Conservation (phyloP, 1,140 invertebrate species). For the Drosophila virilis region DNA sequence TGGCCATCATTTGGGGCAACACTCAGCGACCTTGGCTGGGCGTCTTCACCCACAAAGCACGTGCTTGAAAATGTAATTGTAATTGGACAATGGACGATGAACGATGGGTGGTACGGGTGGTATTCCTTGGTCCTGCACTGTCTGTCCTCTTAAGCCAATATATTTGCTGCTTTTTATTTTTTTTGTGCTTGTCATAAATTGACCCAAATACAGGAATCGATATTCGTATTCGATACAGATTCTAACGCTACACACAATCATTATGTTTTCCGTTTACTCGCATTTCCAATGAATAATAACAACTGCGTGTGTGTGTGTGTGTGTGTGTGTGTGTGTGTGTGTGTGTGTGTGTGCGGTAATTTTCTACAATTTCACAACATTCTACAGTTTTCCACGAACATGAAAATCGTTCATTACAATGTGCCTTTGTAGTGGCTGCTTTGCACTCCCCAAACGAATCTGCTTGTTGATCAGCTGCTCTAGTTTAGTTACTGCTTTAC, state of each 20-base stretch:
- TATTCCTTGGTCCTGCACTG: slow-evolving; percentile 6
- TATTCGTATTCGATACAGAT: slow-evolving; percentile 25
- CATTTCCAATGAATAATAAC: slow-evolving; percentile 22
- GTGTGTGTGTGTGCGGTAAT: slow-evolving; percentile 16
- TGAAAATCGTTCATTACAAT: slow-evolving; percentile 28
- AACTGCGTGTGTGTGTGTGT: slow-evolving; percentile 19
- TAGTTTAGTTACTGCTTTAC: too few relatives aligned
- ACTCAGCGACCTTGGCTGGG: slow-evolving; percentile 19
- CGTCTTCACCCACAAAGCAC: slow-evolving; percentile 2
- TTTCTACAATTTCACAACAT: slow-evolving; percentile 12
- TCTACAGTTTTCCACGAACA: slow-evolving; percentile 33
- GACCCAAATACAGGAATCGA: slow-evolving; percentile 29
- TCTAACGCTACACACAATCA: not conserved
- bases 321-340: slow-evolving; percentile 17
- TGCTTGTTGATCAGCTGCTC: too few relatives aligned
- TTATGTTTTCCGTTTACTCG: slow-evolving; percentile 8
- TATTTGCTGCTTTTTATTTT: slow-evolving; percentile 5
- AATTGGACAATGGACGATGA: slow-evolving; percentile 19
- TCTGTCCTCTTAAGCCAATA: slow-evolving; percentile 10
- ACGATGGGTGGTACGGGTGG: not conserved
- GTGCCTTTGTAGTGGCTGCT: too few relatives aligned
- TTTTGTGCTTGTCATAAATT: slow-evolving; percentile 25
- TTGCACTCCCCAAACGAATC: too few relatives aligned
- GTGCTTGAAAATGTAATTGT: slow-evolving; percentile 26
- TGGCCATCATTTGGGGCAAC: slow-evolving; percentile 6